Evolutionary conservation across 1,140 invertebrate genomes (phyloP).

Genomic region (Orchestia grillus): DNA sequence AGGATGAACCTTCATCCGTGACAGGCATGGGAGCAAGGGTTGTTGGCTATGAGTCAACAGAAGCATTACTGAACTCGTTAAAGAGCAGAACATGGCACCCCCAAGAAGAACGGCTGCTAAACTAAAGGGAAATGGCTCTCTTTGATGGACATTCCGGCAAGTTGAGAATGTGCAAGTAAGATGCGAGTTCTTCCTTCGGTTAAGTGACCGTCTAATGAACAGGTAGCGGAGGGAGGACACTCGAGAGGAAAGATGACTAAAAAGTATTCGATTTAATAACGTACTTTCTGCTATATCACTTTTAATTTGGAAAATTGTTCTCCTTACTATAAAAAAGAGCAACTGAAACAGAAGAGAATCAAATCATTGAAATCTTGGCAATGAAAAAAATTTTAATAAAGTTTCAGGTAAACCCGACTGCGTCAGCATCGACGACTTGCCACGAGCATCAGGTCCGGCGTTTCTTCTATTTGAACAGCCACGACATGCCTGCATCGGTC

Average conservation of each 20-base stretch:
- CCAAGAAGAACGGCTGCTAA: neutral
- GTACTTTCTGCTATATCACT: neutral
- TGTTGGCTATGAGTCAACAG: neutral
- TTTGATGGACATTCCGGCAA: neutral
- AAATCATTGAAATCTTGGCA: too few relatives aligned
- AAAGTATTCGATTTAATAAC: neutral
- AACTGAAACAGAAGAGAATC: neutral
- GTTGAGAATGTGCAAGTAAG: neutral
- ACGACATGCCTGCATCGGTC: neutral
- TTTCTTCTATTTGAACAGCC: neutral
- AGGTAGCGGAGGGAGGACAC: too few relatives aligned
- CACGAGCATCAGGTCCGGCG: neutral
- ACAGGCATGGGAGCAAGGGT: neutral
- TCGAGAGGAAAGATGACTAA: too few relatives aligned
- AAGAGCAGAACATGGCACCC: neutral
- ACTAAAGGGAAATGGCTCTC: neutral
- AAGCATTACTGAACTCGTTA: slow-evolving; percentile 13
- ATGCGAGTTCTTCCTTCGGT: neutral
- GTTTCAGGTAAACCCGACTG: neutral
- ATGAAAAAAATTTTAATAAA: too few relatives aligned
- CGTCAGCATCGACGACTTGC: neutral
- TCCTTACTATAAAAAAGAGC: neutral
- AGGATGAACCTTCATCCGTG: neutral
- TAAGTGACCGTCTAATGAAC: too few relatives aligned
- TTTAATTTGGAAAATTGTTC: neutral